Percentiles rank a stretch among this genome's conserved stretches.
Conservation (phyloP, 1,140 invertebrate genomes). For the Conus betulinus region DNA sequence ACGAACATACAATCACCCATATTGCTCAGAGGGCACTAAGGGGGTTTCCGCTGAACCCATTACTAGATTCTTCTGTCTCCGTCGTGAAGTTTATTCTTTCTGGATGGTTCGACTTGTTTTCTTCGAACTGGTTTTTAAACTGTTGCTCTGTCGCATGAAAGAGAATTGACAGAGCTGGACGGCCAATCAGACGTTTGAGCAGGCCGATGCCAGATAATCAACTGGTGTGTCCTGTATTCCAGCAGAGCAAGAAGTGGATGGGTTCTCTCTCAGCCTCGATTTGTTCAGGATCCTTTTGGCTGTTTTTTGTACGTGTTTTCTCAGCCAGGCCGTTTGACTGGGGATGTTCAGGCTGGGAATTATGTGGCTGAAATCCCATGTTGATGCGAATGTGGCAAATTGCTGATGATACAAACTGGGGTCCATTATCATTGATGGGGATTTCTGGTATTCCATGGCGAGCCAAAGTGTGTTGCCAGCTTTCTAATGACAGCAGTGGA, state of each 20-base stretch:
- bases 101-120: too few species aligned
- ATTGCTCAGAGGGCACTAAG: too few species aligned
- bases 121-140: too few species aligned
- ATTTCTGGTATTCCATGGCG: slow-evolving; percentile 45
- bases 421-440: slow-evolving; percentile 48
- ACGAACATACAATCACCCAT: too few species aligned
- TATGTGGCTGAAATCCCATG: slow-evolving; percentile 39
- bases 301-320: slow-evolving; percentile 43
- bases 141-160: too few species aligned
- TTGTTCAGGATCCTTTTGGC: slow-evolving; percentile 39
- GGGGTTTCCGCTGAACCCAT: too few species aligned
- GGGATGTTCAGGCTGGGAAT: slow-evolving; percentile 42
- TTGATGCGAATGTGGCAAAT: not conserved
- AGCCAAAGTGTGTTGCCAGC: slow-evolving; percentile 41
- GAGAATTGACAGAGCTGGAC: not conserved
- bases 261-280: slow-evolving; percentile 24
- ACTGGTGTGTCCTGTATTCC: slow-evolving; percentile 41
- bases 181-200: slow-evolving; percentile 40
- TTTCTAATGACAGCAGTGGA: slow-evolving; percentile 43
- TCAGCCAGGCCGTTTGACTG: slow-evolving; percentile 50
- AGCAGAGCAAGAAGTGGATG: slow-evolving; percentile 45
- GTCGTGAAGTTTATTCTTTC: too few species aligned
- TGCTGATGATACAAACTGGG: slow-evolving; percentile 25
- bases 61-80: too few species aligned
- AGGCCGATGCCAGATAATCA: not conserved